A percentile compares a stretch with the other conserved stretches of the same genome.
phyloP scores from a whole-genome alignment of 2,797 vertebrate species.

The Tokudaia muenninki region DNA sequence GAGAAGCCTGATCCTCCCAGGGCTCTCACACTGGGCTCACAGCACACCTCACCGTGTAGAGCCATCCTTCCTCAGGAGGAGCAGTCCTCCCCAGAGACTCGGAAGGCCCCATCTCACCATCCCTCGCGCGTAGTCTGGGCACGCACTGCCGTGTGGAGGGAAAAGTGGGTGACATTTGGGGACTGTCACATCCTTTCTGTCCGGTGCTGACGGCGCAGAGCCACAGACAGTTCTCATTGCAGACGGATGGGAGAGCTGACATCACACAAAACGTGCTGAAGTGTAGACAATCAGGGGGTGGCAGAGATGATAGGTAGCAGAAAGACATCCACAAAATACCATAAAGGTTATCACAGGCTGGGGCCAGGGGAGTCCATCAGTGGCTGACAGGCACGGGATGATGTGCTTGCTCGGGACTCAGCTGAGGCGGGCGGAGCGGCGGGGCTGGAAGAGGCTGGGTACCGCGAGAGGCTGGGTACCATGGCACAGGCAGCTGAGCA shows the following conservation, averaged over 20 bases:
- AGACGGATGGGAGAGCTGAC: slow-evolving; percentile 47
- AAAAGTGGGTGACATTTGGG: slow-evolving; percentile 47
- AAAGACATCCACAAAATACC: background rate
- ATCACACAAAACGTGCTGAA: slow-evolving; percentile 47
- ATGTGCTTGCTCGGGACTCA: background rate
- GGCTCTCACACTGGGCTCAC: background rate
- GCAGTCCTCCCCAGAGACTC: background rate
- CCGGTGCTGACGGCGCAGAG: slow-evolving; percentile 57
- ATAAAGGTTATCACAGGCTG: background rate
- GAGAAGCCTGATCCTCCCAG: background rate
- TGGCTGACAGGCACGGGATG: accelerated
- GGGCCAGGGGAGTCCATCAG: accelerated
- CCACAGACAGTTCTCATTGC: background rate
- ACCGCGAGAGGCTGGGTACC: background rate
- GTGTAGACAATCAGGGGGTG: slow-evolving; percentile 28
- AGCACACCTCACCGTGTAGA: slow-evolving; percentile 17
- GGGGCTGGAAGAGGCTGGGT: background rate
- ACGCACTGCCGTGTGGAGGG: slow-evolving; percentile 34
- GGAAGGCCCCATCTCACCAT: slow-evolving; percentile 29
- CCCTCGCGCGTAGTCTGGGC: slow-evolving; percentile 46
- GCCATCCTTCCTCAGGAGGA: slow-evolving; percentile 1
- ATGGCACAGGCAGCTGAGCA: background rate
- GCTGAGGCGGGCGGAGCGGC: background rate
- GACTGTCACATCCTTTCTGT: slow-evolving; percentile 26
- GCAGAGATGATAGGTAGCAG: background rate